These are phyloP conservation scores for Alviniconcha marisindica DNA, from an alignment of 1,140 invertebrate genomes.

Conservation along the genomic window DNA sequence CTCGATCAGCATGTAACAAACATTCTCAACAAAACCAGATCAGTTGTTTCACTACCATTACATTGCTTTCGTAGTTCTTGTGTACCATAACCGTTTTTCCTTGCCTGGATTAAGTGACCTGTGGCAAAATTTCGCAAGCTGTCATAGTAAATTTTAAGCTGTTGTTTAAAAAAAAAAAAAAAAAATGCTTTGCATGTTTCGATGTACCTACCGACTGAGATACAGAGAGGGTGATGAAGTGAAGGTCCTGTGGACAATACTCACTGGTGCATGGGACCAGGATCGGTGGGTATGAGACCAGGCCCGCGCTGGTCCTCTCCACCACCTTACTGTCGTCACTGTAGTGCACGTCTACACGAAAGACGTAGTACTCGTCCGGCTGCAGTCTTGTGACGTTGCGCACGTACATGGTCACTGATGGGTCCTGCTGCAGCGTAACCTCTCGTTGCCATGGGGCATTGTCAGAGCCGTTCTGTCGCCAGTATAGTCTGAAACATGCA, in stretches of 20 bases:
- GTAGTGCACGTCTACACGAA: constrained; percentile 51
- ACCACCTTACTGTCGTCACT: constrained; percentile 48
- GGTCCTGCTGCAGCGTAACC: background rate
- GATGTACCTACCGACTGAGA: too few species aligned
- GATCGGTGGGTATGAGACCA: constrained; percentile 37
- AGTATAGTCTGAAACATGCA: constrained; percentile 27
- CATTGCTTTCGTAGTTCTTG: too few species aligned
- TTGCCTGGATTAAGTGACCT: too few species aligned
- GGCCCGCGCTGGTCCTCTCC: constrained; percentile 35
- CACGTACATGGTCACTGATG: background rate
- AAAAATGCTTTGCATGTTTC: too few species aligned
- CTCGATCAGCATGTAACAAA: too few species aligned
- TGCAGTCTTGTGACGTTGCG: constrained; percentile 13
- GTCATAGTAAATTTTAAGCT: too few species aligned
- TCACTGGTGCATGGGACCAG: constrained; percentile 51
- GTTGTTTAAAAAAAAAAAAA: too few species aligned
- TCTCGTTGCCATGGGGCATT: constrained; percentile 1
- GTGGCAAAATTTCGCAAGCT: too few species aligned
- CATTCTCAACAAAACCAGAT: too few species aligned
- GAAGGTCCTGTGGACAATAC: constrained; percentile 26
- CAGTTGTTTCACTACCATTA: too few species aligned
- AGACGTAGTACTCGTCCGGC: constrained; percentile 47
- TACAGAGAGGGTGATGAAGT: too few species aligned
- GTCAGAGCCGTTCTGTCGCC: background rate
- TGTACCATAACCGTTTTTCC: too few species aligned